Conservation (phyloP, 2,113 vertebrate genomes). For the Gobio gobio region DNA sequence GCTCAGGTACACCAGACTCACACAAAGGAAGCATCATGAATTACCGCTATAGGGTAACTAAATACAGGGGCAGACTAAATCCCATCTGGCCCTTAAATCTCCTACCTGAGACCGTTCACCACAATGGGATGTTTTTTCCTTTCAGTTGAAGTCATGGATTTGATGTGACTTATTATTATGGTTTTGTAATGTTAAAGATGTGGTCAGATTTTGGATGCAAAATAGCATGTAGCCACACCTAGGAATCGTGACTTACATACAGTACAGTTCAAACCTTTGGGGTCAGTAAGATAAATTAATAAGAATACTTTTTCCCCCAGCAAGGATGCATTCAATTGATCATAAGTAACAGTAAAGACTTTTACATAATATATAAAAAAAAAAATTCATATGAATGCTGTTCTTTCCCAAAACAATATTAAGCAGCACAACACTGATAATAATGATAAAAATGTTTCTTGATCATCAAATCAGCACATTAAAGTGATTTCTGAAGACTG, state of each 20-base stretch:
- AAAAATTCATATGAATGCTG: neutral
- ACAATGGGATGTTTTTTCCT: neutral
- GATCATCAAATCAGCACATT: neutral
- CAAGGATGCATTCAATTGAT: neutral
- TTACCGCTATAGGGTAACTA: conserved; percentile 33
- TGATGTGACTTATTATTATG: neutral
- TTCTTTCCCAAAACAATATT: neutral
- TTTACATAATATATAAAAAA: neutral
- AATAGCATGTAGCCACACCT: neutral
- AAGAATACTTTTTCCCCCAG: neutral
- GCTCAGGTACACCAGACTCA: conserved; percentile 47
- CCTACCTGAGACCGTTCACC: conserved; percentile 35
- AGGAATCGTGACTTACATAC: neutral
- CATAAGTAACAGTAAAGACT: neutral
- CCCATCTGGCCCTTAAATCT: conserved; percentile 47
- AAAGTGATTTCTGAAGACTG: neutral
- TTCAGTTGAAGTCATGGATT: neutral
- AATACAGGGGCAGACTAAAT: conserved; percentile 51
- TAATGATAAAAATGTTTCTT: neutral
- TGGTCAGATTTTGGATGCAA: no score
- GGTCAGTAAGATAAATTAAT: neutral
- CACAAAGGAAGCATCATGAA: conserved; percentile 29
- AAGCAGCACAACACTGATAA: neutral
- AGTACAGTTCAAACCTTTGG: neutral
- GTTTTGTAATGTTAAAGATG: neutral